Evolutionary conservation across 2,888 invertebrate genomes (phyloP).

Genomic region (Argyra leucocephala): DNA sequence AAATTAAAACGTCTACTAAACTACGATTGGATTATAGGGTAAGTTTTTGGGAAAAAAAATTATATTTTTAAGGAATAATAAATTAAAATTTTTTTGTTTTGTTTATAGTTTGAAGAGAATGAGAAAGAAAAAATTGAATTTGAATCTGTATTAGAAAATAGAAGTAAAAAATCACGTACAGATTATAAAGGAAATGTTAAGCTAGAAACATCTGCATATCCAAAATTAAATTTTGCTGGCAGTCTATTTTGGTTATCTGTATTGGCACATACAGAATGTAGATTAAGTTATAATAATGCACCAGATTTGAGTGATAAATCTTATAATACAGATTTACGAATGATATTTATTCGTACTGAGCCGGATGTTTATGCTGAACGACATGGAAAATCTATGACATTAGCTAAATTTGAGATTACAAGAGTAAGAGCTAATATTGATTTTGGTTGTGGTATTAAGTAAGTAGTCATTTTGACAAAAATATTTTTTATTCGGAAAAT

Average conservation of each 20-base stretch:
- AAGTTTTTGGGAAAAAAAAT: constrained; percentile 31
- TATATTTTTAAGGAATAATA: too few species aligned
- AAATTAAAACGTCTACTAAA: constrained; percentile 37
- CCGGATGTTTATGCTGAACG: neutral
- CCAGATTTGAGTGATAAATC: constrained; percentile 49
- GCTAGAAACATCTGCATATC: constrained; percentile 66
- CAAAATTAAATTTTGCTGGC: constrained; percentile 59
- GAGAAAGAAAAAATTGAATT: constrained; percentile 43
- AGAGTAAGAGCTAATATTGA: constrained; percentile 59
- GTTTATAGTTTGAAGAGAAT: constrained; percentile 36
- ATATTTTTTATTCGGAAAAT: neutral
- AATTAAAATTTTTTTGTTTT: neutral
- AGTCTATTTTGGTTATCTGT: constrained; percentile 57
- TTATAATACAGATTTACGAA: constrained; percentile 53
- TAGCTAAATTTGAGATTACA: constrained; percentile 51
- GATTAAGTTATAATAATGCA: constrained; percentile 60
- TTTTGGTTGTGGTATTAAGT: constrained; percentile 51
- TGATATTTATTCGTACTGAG: constrained; percentile 50
- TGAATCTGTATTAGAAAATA: constrained; percentile 46
- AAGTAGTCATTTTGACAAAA: constrained; percentile 21
- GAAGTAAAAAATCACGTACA: constrained; percentile 37
- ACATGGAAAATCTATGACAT: constrained; percentile 43
- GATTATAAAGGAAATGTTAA: constrained; percentile 53
- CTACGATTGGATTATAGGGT: constrained; percentile 49
- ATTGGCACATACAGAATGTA: constrained; percentile 60